These are phyloP conservation scores for Pocillopora verrucosa DNA, from an alignment of 64 coral and sea anemone genomes.

Conservation along the genomic window DNA sequence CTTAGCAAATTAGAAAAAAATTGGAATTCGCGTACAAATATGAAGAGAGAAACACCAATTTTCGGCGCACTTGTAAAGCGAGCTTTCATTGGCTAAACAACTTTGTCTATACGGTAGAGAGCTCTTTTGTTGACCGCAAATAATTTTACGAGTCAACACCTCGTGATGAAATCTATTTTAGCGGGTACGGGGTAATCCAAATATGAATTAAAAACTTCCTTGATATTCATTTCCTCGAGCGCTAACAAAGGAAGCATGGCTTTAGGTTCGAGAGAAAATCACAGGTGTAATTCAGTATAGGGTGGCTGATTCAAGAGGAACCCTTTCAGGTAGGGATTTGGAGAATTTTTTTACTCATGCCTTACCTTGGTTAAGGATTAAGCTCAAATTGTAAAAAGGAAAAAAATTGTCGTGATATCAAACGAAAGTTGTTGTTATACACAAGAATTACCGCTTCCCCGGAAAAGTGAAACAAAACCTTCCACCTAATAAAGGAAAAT, in stretches of 20 bases:
- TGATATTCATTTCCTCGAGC: conserved; percentile 27
- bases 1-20: background rate
- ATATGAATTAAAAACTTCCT: conserved; percentile 19
- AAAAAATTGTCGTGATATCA: too few relatives aligned
- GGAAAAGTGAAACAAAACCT: too few relatives aligned
- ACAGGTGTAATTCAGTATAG: background rate
- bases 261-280: background rate
- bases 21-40: background rate
- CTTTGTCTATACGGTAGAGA: background rate
- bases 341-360: too few relatives aligned
- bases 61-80: background rate
- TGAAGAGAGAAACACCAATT: background rate
- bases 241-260: background rate
- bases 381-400: too few relatives aligned
- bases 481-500: too few relatives aligned
- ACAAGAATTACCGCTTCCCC: too few relatives aligned
- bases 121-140: conserved; percentile 30
- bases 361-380: too few relatives aligned
- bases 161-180: conserved; percentile 27
- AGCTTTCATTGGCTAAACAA: background rate
- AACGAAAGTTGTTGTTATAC: too few relatives aligned
- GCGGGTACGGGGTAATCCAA: conserved; percentile 26
- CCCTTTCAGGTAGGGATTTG: background rate
- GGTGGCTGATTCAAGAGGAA: background rate
- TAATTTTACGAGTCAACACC: conserved; percentile 41